Evolutionary conservation across 1,140 invertebrate genomes (phyloP), one percentile per base, ranked within the genome.

Genomic region (Drosophila burlai): DNA sequence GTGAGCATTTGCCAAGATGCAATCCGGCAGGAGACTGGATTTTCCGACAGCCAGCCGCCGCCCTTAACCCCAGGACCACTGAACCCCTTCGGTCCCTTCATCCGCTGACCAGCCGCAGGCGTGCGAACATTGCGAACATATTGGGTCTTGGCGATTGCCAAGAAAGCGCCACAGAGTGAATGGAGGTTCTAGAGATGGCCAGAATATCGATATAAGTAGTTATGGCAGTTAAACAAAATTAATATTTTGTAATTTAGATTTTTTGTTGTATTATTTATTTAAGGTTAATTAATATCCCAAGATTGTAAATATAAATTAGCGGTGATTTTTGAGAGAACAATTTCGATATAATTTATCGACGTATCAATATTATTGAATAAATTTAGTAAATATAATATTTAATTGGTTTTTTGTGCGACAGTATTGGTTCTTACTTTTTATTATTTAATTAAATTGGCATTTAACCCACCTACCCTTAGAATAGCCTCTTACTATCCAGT

Each of bases 51-150:
- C 49, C 52, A 24, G 8, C 15, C 16, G 24, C 26, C 38, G 1
- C 50, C 24, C 21, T 13, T 13, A 7, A 4, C 36, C 36, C 11
- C 36, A 11, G 34, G 6, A 36, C 34, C 24, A 8, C 21, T 38
- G 18, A n/a, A 24, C 8, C 40, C 47, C 49, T 18, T 57, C n/a
- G n/a, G 0, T 4, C 26, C 26, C 26, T 10, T 31, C 54, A 24
- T 29, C 49, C 34, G 24, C 49, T 55, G 60, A 59, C 62, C 63
- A 46, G 78, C 82, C 73, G 45, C 46, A 60, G 79, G 82, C 73
- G 57, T 69, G 80, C 80, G 80, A 77, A 65, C 80, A 82, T 60
- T 61, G 81, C 60, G 18, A 76, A 69, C 74, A 83, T 78, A 62
- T 71, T 57, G 75, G 47, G 38, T 34, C 63, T 16, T 42, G 49